Evolutionary conservation across 2,888 invertebrate genomes (phyloP).

Genomic region (Campopleginae sp.): DNA sequence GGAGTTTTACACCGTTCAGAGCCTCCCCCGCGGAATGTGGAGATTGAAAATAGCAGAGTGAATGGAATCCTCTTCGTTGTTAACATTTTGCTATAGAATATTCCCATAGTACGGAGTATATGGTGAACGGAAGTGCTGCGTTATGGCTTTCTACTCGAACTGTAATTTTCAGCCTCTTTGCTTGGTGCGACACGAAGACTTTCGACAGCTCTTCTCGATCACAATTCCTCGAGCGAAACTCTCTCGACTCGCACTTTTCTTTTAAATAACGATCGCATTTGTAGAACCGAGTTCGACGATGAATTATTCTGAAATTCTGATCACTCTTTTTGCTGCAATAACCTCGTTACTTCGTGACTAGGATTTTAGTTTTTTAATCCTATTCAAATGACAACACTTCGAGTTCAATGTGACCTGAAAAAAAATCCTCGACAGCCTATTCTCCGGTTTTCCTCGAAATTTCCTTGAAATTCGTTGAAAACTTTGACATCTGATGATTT

Average conservation of each 20-base stretch:
- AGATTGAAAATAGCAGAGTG: constrained; percentile 38
- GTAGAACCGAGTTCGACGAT: neutral
- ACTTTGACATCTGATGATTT: neutral
- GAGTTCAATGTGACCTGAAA: neutral
- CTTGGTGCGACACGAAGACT: constrained; percentile 28
- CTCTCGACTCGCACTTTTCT: neutral
- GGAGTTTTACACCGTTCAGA: constrained; percentile 40
- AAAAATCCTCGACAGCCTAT: neutral
- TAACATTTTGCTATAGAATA: constrained; percentile 36
- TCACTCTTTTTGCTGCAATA: neutral
- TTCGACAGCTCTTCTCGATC: constrained; percentile 47
- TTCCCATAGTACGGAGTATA: constrained; percentile 9
- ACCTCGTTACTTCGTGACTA: neutral
- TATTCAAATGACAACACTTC: neutral
- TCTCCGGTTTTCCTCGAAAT: neutral
- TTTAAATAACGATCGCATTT: neutral
- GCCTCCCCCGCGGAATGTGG: constrained; percentile 13
- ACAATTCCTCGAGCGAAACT: constrained; percentile 28
- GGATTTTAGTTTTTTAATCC: neutral
- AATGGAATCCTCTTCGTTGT: constrained; percentile 56
- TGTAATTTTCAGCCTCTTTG: constrained; percentile 49
- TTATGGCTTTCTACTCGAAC: constrained; percentile 62
- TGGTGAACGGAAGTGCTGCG: constrained; percentile 58
- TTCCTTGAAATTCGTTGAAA: neutral
- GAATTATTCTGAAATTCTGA: neutral